Percentiles rank a stretch among this genome's conserved stretches.
Conservation (phyloP, 2,797 vertebrate species). For the Setipinna tenuifilis region DNA sequence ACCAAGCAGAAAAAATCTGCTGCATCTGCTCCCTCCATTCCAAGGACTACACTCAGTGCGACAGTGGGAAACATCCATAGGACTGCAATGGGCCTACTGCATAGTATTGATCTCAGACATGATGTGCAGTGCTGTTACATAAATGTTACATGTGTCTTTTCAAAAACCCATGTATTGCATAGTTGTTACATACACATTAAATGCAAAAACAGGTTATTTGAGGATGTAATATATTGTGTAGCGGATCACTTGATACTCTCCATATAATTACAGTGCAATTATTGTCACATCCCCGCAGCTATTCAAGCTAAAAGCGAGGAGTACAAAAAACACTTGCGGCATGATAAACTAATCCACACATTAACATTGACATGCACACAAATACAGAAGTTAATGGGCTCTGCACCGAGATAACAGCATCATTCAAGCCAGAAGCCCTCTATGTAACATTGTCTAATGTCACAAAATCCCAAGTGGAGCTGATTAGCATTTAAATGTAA, state of each 20-base stretch:
- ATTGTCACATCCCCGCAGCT: background rate
- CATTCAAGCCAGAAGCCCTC: background rate
- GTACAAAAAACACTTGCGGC: background rate
- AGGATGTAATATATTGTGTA: background rate
- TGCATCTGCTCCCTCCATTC: background rate
- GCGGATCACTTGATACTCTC: background rate
- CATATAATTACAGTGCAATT: background rate
- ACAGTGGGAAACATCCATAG: background rate
- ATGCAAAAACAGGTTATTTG: background rate
- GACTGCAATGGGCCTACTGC: background rate
- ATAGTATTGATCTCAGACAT: background rate
- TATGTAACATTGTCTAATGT: background rate
- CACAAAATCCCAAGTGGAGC: background rate
- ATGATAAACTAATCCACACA: background rate
- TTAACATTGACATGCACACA: background rate
- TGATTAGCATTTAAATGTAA: background rate
- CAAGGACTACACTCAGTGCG: background rate
- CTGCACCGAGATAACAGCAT: background rate
- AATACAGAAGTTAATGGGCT: background rate
- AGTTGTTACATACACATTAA: background rate
- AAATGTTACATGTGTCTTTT: background rate
- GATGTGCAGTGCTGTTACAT: background rate
- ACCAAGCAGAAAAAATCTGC: background rate
- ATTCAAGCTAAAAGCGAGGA: background rate
- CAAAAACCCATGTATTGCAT: background rate